Evolutionary conservation across 2,113 vertebrate species (phyloP).

Genomic region (Rousettus leschenaultii): DNA sequence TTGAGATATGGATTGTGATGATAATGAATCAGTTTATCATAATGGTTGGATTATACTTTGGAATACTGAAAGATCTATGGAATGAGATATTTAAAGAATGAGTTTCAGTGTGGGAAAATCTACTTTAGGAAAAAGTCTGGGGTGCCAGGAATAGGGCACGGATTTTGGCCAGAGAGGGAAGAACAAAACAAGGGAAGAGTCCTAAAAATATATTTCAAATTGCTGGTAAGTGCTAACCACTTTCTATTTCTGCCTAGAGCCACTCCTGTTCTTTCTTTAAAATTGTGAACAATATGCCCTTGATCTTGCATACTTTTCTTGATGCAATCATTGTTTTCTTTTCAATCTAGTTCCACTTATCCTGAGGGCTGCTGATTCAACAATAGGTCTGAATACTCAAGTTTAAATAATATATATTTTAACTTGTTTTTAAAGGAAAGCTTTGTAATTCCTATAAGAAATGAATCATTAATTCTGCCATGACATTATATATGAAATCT

Average conservation of each 20-base stretch:
- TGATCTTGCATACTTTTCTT: slow-evolving; percentile 73
- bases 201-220: neutral
- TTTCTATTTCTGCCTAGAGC: slow-evolving; percentile 56
- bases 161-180: neutral
- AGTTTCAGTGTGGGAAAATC: neutral
- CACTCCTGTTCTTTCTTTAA: slow-evolving; percentile 52
- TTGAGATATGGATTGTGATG: neutral
- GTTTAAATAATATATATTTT: slow-evolving; percentile 66
- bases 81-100: neutral
- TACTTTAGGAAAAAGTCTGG: neutral
- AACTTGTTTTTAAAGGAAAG: slow-evolving; percentile 68
- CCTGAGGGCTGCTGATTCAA: slow-evolving; percentile 72
- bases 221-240: neutral
- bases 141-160: neutral
- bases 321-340: slow-evolving; percentile 64
- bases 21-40: neutral
- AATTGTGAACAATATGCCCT: slow-evolving; percentile 51
- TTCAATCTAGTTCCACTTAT: slow-evolving; percentile 47
- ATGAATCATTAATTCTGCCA: slow-evolving; percentile 77
- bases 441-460: slow-evolving; percentile 70
- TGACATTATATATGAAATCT: slow-evolving; percentile 76
- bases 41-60: neutral
- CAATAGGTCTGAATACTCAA: slow-evolving; percentile 58
- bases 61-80: neutral
- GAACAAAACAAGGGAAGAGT: neutral